Percentiles rank a stretch among this genome's conserved stretches.
Conservation (phyloP, 2,888 invertebrate genomes). For the Tipula unca region DNA sequence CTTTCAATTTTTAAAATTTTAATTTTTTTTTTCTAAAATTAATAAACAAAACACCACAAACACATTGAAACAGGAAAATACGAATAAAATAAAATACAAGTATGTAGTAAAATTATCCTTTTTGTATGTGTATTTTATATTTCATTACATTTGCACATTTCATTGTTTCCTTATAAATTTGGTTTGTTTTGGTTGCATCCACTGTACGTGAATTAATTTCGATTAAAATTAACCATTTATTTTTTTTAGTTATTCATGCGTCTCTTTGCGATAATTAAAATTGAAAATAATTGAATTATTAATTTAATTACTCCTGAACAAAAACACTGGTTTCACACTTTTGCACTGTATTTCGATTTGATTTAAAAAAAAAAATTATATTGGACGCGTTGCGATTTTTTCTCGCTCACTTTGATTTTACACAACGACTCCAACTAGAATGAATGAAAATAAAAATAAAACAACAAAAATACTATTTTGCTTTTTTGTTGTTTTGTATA, state of each 20-base stretch:
- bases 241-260: not conserved
- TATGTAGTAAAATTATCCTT: not conserved
- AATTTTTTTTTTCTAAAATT: not conserved
- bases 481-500: not conserved
- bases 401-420: not conserved
- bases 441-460: not conserved
- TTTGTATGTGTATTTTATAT: not conserved
- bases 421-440: not conserved
- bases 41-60: conserved; percentile 4
- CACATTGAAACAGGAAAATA: not conserved
- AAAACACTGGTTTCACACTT: not conserved
- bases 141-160: not conserved
- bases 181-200: not conserved
- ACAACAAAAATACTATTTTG: not conserved
- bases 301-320: not conserved
- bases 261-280: not conserved
- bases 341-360: not conserved
- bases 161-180: not conserved
- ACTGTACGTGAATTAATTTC: not conserved
- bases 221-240: not conserved
- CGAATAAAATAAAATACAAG: no score
- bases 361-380: not conserved
- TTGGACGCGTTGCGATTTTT: not conserved
- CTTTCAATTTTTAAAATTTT: not conserved
- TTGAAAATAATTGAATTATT: not conserved